Evolutionary conservation across 2,888 invertebrate species (phyloP).

Genomic region (Diplolepis rosae): DNA sequence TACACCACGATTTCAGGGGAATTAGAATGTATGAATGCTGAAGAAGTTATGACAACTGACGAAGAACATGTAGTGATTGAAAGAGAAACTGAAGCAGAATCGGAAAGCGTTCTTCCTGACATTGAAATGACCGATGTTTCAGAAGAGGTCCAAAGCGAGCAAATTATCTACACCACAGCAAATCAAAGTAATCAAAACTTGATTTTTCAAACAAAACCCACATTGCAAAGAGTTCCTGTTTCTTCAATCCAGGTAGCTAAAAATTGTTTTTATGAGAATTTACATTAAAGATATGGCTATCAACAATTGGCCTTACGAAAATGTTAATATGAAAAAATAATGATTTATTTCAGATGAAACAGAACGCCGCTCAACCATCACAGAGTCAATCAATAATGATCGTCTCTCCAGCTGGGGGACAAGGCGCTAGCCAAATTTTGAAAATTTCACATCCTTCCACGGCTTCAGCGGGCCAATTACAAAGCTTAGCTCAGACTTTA

Average conservation of each 20-base stretch:
- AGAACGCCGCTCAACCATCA: constrained; percentile 59
- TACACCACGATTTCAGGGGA: constrained; percentile 73
- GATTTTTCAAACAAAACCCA: constrained; percentile 70
- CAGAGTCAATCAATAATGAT: constrained; percentile 72
- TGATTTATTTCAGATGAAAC: constrained; percentile 60
- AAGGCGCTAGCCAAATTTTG: constrained; percentile 70
- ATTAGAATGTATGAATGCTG: constrained; percentile 70
- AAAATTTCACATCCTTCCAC: constrained; percentile 72
- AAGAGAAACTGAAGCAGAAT: constrained; percentile 51
- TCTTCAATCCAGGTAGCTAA: constrained; percentile 63
- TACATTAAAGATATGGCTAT: too few relatives aligned
- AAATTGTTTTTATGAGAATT: constrained; percentile 4
- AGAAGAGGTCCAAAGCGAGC: constrained; percentile 60
- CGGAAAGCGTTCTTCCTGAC: constrained; percentile 64
- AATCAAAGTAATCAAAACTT: constrained; percentile 66
- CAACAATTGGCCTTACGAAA: too few relatives aligned
- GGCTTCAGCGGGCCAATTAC: constrained; percentile 69
- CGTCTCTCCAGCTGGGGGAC: constrained; percentile 69
- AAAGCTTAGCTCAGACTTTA: constrained; percentile 69
- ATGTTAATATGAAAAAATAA: too few relatives aligned
- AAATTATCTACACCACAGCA: constrained; percentile 65
- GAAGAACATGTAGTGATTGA: constrained; percentile 58
- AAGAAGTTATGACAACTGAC: constrained; percentile 70
- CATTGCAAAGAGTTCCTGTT: constrained; percentile 66
- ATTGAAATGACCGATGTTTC: constrained; percentile 68